phyloP scores from a whole-genome alignment of 2,797 vertebrate genomes.

The Falco cherrug region DNA sequence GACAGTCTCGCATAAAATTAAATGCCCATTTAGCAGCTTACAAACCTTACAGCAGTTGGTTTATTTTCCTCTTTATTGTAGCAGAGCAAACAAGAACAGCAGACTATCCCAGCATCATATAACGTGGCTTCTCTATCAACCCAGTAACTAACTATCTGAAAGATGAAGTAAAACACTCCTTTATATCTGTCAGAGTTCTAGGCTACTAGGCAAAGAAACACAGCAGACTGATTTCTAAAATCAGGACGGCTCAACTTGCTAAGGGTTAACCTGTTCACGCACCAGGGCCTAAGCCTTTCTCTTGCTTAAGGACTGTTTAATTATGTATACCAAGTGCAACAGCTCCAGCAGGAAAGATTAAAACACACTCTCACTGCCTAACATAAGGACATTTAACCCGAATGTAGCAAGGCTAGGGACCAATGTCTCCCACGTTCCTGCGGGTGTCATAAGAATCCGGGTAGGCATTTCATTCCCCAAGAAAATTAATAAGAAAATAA shows the following conservation, averaged over 20 bases:
- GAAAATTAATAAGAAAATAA: neutral
- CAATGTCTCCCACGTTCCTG: neutral
- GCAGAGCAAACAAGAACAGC: neutral
- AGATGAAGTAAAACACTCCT: neutral
- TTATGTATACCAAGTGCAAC: slow-evolving; percentile 41
- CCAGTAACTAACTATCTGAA: neutral
- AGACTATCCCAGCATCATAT: neutral
- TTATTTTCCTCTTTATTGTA: slow-evolving; percentile 12
- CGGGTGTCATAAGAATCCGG: neutral
- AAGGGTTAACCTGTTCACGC: neutral
- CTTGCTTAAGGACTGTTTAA: slow-evolving; percentile 54
- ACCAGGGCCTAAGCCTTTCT: neutral
- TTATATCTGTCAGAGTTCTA: neutral
- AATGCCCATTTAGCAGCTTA: slow-evolving; percentile 37
- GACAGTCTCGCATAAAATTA: neutral
- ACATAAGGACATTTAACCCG: neutral
- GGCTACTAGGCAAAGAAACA: neutral
- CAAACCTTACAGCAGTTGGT: slow-evolving; percentile 22
- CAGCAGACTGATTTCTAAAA: neutral
- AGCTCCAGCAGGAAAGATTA: slow-evolving; percentile 44
- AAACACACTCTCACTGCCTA: neutral
- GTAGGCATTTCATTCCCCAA: neutral
- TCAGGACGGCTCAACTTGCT: neutral
- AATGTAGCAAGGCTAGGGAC: neutral
- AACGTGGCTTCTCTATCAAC: neutral